phyloP scores from a whole-genome alignment of 2,113 vertebrate species.

The zebrafish (Danio rerio) region DNA sequence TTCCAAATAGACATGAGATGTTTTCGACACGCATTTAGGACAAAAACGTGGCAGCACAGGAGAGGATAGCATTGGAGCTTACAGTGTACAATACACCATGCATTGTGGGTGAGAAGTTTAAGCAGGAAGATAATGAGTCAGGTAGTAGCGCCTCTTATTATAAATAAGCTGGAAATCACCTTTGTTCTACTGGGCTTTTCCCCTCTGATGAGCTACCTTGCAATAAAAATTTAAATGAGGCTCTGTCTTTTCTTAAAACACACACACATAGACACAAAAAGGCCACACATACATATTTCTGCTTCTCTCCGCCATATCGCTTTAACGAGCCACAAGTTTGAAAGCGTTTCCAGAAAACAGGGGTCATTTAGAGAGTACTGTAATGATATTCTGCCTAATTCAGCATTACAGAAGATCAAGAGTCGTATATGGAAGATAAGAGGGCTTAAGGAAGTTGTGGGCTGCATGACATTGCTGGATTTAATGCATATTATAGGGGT shows the following conservation, averaged over 20 bases:
- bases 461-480: constrained; percentile 15
- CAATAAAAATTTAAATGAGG: constrained; percentile 54
- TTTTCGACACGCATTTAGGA: background rate
- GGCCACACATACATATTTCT: constrained; percentile 12
- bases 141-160: constrained; percentile 29
- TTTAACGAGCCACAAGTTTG: background rate
- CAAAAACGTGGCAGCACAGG: background rate
- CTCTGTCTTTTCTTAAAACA: background rate
- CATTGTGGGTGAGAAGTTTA: constrained; percentile 35
- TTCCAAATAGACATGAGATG: background rate
- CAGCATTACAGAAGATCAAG: constrained; percentile 28
- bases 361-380: constrained; percentile 3
- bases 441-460: constrained; percentile 1
- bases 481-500: constrained; percentile 16
- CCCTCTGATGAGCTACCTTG: constrained; percentile 26
- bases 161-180: constrained; percentile 36
- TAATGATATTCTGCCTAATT: background rate
- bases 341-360: constrained; percentile 3
- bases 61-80: background rate
- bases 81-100: background rate
- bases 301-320: background rate
- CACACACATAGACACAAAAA: background rate
- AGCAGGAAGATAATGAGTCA: constrained; percentile 32
- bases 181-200: constrained; percentile 35
- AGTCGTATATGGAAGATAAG: constrained; percentile 16